phyloP scores from a whole-genome alignment of 1,140 invertebrate genomes.

The Meloidogyne exigua region DNA sequence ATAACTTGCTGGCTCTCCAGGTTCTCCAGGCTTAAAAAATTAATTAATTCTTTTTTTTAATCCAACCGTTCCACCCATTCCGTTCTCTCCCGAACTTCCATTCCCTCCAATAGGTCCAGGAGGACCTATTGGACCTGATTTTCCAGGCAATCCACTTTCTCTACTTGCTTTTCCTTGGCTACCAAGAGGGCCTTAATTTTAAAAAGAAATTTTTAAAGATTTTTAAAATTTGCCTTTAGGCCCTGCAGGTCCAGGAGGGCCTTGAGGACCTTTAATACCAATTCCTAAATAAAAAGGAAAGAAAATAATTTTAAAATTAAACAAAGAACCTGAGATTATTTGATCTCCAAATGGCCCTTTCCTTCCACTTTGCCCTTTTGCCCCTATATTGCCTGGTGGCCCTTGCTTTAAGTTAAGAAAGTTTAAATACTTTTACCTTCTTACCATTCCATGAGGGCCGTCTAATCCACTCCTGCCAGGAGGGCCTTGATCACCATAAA shows the following conservation, averaged over 20 bases:
- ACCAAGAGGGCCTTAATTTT: conserved; percentile 20
- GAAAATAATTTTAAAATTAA: background rate
- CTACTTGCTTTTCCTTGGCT: conserved; percentile 22
- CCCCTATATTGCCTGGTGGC: conserved; percentile 20
- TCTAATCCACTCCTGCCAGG: conserved; percentile 22
- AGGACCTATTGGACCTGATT: conserved; percentile 34
- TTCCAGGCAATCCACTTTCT: conserved; percentile 5
- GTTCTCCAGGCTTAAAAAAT: conserved; percentile 12
- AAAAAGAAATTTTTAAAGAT: background rate
- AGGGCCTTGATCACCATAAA: conserved; percentile 33
- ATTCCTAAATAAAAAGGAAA: conserved; percentile 38
- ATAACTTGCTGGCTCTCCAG: conserved; percentile 23
- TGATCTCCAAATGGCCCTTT: conserved; percentile 39
- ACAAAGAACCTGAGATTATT: conserved; percentile 20
- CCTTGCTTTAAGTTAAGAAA: conserved; percentile 20
- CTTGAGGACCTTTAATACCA: conserved; percentile 49
- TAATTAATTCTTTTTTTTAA: too few relatives aligned
- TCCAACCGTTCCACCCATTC: conserved; percentile 10
- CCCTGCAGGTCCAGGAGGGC: conserved; percentile 34
- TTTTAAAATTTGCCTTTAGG: conserved; percentile 21
- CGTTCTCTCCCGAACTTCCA: conserved; percentile 18
- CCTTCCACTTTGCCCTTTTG: conserved; percentile 36
- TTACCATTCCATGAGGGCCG: background rate
- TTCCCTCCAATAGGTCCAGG: conserved; percentile 42
- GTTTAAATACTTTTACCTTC: conserved; percentile 6